Evolutionary conservation across 2,888 invertebrate species (phyloP), one percentile per base, ranked within the genome.

Genomic region (Malacosoma neustria): DNA sequence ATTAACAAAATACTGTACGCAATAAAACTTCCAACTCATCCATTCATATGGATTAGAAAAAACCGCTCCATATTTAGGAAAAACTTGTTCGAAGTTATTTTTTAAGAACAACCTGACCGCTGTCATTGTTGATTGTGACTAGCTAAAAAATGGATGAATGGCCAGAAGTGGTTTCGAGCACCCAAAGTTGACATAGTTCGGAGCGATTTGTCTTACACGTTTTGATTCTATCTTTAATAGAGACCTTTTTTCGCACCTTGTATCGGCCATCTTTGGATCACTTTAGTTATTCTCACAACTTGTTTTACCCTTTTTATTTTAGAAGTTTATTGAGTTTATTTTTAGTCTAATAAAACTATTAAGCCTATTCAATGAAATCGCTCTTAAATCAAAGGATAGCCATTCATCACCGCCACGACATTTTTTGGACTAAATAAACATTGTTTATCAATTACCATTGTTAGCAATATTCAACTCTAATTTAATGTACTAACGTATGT

Each of bases 191-290:
- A 82, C 81, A 81, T 63, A 67, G 63, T 70, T 66, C 62, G 57
- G 49, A 69, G 61, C 72, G 72, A 82, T 84, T 82, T 82, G 81
- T 82, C 80, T 79, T 75, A 73, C 72, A 72, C 68, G 55, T 61
- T 56, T 54, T 61, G 75, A 75, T 81, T 70, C 58, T 59, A 77
- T 80, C 75, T 77, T 59, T 57, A 68, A 63, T 61, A 53, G 52
- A 54, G 63, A 58, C 65, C 59, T 75, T 77, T 79, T 81, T 81
- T 77, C 66, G 72, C 72, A 66, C 65, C 68, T 64, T 59, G 54
- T 65, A 70, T 33, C 35, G 30, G 9, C 40, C 39, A 44, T 54
- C 38, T 14, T 31, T 33, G 36, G 30, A 22, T 22, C 14, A 14
- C 11, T 11, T 15, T 15, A 11, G 29, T 36, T 14, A 33, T 30